These are phyloP conservation scores for Halocaridina rubra DNA, from an alignment of 2,888 invertebrate genomes.

Conservation along the genomic window DNA sequence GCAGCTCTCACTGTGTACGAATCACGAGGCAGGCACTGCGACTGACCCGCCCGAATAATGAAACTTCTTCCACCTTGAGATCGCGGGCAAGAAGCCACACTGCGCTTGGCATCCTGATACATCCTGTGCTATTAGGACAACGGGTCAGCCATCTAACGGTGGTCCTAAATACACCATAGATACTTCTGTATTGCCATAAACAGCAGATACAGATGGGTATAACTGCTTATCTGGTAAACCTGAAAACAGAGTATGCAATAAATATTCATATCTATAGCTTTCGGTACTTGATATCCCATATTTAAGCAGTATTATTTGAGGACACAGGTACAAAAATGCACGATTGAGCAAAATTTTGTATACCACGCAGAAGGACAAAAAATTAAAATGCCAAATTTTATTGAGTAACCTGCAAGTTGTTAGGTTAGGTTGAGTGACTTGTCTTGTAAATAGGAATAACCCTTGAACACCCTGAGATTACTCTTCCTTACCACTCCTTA, in stretches of 20 bases:
- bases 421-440: no score
- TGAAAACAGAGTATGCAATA: conserved; percentile 71
- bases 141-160: conserved; percentile 91
- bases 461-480: no score
- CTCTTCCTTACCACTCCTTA: no score
- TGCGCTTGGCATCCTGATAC: conserved; percentile 23
- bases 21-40: conserved; percentile 18
- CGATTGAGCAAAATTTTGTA: no score
- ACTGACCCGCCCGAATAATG: background rate
- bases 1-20: background rate
- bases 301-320: no score
- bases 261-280: no score
- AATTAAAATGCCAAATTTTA: no score
- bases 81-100: background rate
- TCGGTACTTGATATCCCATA: no score
- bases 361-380: no score
- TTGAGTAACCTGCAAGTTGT: no score
- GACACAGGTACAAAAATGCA: no score
- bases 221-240: conserved; percentile 92
- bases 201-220: conserved; percentile 96
- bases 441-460: no score
- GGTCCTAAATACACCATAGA: conserved; percentile 98
- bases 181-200: conserved; percentile 99
- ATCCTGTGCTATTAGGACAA: conserved; percentile 19
- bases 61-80: conserved; percentile 28